Percentiles rank a stretch among this genome's conserved stretches.
Conservation (phyloP, 2,888 invertebrate genomes). For the Drosophila pseudotalamancana region DNA sequence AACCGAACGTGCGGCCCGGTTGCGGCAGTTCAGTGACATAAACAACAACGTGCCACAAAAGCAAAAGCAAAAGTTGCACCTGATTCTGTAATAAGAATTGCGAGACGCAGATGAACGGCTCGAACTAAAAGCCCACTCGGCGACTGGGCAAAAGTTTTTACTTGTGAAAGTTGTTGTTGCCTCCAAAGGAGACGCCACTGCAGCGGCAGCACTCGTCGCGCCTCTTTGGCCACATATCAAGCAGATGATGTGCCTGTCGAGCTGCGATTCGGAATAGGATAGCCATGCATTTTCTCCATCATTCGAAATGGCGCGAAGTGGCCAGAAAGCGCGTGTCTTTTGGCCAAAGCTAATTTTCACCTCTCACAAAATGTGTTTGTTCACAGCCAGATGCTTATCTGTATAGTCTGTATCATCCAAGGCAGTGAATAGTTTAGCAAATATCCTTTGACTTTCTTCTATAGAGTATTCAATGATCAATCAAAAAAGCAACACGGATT, state of each 20-base stretch:
- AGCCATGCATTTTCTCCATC: conserved; percentile 60
- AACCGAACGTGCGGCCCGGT: conserved; percentile 63
- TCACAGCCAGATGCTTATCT: no score
- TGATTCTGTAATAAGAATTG: conserved; percentile 79
- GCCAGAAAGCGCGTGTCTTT: conserved; percentile 22
- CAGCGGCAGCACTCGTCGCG: conserved; percentile 14
- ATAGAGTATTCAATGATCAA: background rate
- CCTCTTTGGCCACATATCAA: conserved; percentile 43
- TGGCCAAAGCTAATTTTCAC: conserved; percentile 32
- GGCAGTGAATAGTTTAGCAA: no score
- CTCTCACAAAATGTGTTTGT: no score
- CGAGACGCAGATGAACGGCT: conserved; percentile 23
- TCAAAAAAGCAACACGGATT: no score
- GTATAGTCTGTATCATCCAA: no score
- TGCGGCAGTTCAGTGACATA: conserved; percentile 74
- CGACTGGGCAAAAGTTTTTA: conserved; percentile 52
- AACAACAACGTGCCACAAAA: conserved; percentile 20
- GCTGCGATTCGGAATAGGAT: conserved; percentile 38
- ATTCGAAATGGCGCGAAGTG: conserved; percentile 23
- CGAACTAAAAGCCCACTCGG: conserved; percentile 30
- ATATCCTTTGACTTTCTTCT: no score
- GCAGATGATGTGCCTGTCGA: conserved; percentile 52
- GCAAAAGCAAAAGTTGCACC: conserved; percentile 76
- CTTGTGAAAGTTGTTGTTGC: conserved; percentile 75
- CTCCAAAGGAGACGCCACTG: conserved; percentile 66